Evolutionary conservation across 2,888 invertebrate species (phyloP).

Genomic region (Epiblema foenella): DNA sequence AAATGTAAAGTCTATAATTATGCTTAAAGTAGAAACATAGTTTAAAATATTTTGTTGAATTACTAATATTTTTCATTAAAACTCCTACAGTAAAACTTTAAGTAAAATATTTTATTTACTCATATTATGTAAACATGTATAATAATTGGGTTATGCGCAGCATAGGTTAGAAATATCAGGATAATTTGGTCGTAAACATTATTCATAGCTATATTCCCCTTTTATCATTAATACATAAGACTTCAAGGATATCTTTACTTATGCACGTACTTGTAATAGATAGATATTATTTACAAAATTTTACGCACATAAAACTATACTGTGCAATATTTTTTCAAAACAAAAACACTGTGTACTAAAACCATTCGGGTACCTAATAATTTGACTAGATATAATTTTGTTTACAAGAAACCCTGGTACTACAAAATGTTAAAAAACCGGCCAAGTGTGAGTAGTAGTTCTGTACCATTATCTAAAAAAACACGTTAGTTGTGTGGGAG

Average conservation of each 20-base stretch:
- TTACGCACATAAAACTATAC: slow-evolving; percentile 10
- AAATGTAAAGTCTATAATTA: neutral
- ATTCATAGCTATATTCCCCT: neutral
- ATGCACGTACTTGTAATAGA: neutral
- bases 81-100: slow-evolving; percentile 11
- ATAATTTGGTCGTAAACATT: slow-evolving; percentile 37
- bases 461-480: too few species aligned
- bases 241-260: slow-evolving; percentile 14
- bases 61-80: neutral
- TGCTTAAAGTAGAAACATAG: neutral
- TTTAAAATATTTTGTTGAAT: neutral
- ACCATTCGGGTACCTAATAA: neutral
- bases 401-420: slow-evolving; percentile 15
- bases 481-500: too few species aligned
- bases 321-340: slow-evolving; percentile 14
- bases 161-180: slow-evolving; percentile 32
- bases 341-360: slow-evolving; percentile 26
- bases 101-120: slow-evolving; percentile 12
- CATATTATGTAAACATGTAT: neutral
- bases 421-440: too few species aligned
- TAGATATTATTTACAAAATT: neutral
- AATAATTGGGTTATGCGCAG: slow-evolving; percentile 9
- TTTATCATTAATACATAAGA: slow-evolving; percentile 22
- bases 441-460: too few species aligned
- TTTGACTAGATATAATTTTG: slow-evolving; percentile 34